Evolutionary conservation across 2,888 invertebrate genomes (phyloP).

Genomic region (Zaprionus bogoriensis): DNA sequence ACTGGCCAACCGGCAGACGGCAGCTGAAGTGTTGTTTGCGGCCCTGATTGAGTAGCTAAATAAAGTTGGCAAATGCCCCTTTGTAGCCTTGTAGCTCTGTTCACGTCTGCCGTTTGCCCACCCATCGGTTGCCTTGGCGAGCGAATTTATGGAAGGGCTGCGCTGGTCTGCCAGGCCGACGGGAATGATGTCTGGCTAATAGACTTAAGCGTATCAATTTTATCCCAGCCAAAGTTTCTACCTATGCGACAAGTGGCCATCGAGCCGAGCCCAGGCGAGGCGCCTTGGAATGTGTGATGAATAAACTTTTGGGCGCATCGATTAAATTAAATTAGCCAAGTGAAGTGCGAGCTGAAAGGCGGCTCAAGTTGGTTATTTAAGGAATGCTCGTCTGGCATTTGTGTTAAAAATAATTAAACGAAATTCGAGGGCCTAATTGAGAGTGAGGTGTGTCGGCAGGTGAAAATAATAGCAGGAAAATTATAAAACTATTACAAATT

Average conservation of each 20-base stretch:
- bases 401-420: background rate
- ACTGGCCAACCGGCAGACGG: conserved; percentile 49
- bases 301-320: conserved; percentile 12
- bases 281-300: conserved; percentile 18
- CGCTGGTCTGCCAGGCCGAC: conserved; percentile 29
- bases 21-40: conserved; percentile 69
- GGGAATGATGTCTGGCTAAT: conserved; percentile 34
- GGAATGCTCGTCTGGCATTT: conserved; percentile 9
- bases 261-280: background rate
- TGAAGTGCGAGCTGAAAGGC: conserved; percentile 16
- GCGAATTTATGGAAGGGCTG: conserved; percentile 59
- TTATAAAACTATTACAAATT: background rate
- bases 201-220: conserved; percentile 58
- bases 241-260: conserved; percentile 23
- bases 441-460: too few relatives aligned
- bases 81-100: background rate
- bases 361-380: conserved; percentile 40
- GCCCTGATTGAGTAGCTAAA: conserved; percentile 75
- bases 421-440: too few relatives aligned
- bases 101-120: background rate
- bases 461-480: too few relatives aligned
- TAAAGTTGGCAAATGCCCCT: conserved; percentile 56
- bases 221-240: conserved; percentile 20
- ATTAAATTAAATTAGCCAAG: conserved; percentile 26
- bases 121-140: conserved; percentile 7